These are phyloP conservation scores for Melieria crassipennis DNA, from an alignment of 2,888 invertebrate species.

Conservation along the genomic window DNA sequence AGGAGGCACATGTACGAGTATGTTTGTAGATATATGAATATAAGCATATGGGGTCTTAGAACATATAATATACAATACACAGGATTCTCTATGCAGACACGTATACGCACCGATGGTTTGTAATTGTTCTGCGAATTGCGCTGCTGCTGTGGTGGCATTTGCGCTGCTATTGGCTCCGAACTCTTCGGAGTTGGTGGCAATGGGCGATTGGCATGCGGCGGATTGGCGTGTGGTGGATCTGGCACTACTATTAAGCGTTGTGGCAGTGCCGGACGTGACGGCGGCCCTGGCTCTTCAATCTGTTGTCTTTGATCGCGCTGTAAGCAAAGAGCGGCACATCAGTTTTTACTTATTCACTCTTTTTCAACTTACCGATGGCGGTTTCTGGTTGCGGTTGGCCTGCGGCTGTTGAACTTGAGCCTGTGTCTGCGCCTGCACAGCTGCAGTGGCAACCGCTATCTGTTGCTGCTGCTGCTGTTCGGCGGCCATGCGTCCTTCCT, in stretches of 20 bases:
- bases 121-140: constrained; percentile 86
- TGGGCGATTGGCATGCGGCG: constrained; percentile 69
- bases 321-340: constrained; percentile 21
- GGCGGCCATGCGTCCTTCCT: constrained; percentile 77
- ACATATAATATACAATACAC: not conserved
- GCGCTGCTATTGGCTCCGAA: constrained; percentile 59
- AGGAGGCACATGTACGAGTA: not conserved
- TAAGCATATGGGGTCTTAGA: too few species aligned
- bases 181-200: constrained; percentile 65
- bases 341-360: constrained; percentile 5
- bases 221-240: constrained; percentile 77
- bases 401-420: constrained; percentile 66
- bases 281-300: constrained; percentile 85
- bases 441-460: constrained; percentile 57
- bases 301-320: constrained; percentile 62
- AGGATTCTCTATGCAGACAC: not conserved
- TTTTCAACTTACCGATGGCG: constrained; percentile 59
- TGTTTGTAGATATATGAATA: constrained; percentile 11
- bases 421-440: constrained; percentile 54
- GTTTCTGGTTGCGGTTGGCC: constrained; percentile 69
- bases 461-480: constrained; percentile 72
- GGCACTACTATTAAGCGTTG: constrained; percentile 92
- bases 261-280: constrained; percentile 87
- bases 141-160: constrained; percentile 75
- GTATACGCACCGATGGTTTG: constrained; percentile 81